Conservation (phyloP, 2,797 vertebrate genomes). For the Sebastes melanostomus region DNA sequence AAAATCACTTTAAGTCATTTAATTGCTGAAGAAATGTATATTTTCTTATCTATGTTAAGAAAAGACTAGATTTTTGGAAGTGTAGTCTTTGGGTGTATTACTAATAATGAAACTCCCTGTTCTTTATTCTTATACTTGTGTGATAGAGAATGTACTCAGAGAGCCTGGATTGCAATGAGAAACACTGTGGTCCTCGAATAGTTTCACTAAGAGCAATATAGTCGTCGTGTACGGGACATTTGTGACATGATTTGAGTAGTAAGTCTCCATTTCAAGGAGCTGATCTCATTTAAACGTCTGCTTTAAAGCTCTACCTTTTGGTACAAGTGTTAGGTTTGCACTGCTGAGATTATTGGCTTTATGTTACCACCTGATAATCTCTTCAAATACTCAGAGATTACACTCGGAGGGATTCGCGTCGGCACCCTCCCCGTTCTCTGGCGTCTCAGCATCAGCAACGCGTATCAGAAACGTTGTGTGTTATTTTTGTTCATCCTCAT, state of each 20-base stretch:
- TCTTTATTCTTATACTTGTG: constrained; percentile 78
- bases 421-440: neutral
- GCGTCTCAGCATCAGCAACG: constrained; percentile 42
- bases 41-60: constrained; percentile 78
- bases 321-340: constrained; percentile 65
- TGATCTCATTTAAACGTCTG: constrained; percentile 54
- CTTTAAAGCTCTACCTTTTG: constrained; percentile 59
- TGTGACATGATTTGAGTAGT: constrained; percentile 52
- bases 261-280: constrained; percentile 53
- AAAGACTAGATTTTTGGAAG: constrained; percentile 69
- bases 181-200: constrained; percentile 81
- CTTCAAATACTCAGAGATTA: constrained; percentile 59
- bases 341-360: constrained; percentile 60
- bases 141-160: constrained; percentile 78
- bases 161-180: constrained; percentile 72
- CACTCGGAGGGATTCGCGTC: constrained; percentile 27
- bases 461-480: constrained; percentile 38
- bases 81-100: constrained; percentile 69
- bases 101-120: constrained; percentile 58
- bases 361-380: constrained; percentile 57
- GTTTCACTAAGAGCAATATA: constrained; percentile 79
- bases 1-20: constrained; percentile 59
- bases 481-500: constrained; percentile 70
- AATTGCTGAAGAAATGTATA: constrained; percentile 76
- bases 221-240: constrained; percentile 48